phyloP scores from a whole-genome alignment of 2,888 invertebrate genomes.

The Coenonympha glycerion region DNA sequence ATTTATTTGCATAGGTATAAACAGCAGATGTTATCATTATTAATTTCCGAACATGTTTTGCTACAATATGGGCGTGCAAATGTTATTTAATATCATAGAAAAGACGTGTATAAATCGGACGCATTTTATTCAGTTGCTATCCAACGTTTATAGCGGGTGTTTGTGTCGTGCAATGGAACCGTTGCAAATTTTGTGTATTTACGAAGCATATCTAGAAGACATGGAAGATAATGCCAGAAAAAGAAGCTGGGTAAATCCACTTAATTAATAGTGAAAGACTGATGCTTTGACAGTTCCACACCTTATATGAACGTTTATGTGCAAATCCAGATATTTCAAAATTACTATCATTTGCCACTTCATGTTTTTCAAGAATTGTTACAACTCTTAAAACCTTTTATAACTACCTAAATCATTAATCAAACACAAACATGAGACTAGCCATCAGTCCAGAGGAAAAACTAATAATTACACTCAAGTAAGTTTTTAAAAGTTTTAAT shows the following conservation, averaged over 20 bases:
- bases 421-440: background rate
- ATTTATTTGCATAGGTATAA: no score
- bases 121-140: background rate
- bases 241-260: conserved; percentile 1
- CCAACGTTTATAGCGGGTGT: conserved; percentile 2
- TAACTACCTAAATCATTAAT: no score
- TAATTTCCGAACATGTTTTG: background rate
- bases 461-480: background rate
- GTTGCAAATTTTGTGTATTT: conserved; percentile 25
- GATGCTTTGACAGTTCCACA: background rate
- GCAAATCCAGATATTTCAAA: conserved; percentile 12
- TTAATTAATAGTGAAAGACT: conserved; percentile 4
- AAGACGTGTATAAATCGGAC: no score
- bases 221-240: conserved; percentile 7
- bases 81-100: no score
- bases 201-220: conserved; percentile 21
- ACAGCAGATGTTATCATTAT: no score
- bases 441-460: background rate
- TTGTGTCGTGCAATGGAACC: conserved; percentile 25
- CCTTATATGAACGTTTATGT: conserved; percentile 2
- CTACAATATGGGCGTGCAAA: no score
- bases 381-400: background rate
- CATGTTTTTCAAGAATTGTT: background rate
- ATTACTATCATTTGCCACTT: conserved; percentile 8
- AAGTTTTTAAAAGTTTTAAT: background rate